Evolutionary conservation across 2,888 invertebrate species (phyloP).

Genomic region (Aporophyla nigra): DNA sequence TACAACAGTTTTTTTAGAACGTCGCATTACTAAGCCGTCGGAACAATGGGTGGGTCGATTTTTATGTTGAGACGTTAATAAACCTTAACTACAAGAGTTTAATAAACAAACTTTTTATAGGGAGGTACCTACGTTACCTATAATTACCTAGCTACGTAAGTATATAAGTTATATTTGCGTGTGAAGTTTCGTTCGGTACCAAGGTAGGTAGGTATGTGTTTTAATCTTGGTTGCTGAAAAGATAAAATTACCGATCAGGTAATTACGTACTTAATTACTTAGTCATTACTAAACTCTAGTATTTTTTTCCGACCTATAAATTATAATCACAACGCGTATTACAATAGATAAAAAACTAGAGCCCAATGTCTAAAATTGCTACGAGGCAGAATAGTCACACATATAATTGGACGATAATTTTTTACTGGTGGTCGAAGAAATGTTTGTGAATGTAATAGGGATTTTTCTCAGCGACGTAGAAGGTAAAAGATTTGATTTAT

Average conservation of each 20-base stretch:
- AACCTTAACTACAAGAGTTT: slow-evolving; percentile 12
- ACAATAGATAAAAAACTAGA: not conserved
- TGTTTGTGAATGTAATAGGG: slow-evolving; percentile 88
- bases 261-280: not conserved
- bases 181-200: too few relatives aligned
- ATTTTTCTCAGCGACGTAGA: slow-evolving; percentile 86
- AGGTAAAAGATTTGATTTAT: slow-evolving; percentile 91
- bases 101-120: slow-evolving; percentile 12
- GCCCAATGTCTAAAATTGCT: slow-evolving; percentile 25
- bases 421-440: slow-evolving; percentile 76
- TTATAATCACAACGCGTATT: too few relatives aligned
- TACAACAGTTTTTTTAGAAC: slow-evolving; percentile 75
- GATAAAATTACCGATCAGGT: too few relatives aligned
- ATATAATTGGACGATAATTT: slow-evolving; percentile 70
- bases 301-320: too few relatives aligned
- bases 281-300: too few relatives aligned
- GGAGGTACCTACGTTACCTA: not conserved
- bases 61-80: slow-evolving; percentile 43
- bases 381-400: slow-evolving; percentile 45
- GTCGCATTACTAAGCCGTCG: slow-evolving; percentile 29
- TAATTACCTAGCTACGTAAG: not conserved
- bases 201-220: not conserved
- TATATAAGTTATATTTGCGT: not conserved
- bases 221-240: not conserved
- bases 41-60: slow-evolving; percentile 58